A percentile compares a stretch with the other conserved stretches of the same genome.
phyloP scores from a whole-genome alignment of 2,797 vertebrate species.

The Microcaecilia unicolor region DNA sequence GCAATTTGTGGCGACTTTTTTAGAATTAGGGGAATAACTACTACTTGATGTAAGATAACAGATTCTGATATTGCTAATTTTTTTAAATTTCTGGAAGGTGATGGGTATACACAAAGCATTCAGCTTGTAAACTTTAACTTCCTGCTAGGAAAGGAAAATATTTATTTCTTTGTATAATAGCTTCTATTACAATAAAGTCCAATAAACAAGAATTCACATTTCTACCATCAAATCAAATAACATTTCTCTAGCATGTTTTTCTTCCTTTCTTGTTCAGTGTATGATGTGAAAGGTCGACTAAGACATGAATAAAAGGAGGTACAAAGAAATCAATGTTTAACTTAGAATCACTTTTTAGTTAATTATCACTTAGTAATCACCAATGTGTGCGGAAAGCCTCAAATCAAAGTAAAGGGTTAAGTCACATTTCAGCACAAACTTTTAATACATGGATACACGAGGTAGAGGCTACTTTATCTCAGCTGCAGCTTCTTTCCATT shows the following conservation, averaged over 20 bases:
- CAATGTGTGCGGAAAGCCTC: slow-evolving; percentile 21
- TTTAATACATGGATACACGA: background rate
- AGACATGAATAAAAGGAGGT: slow-evolving; percentile 33
- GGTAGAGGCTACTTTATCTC: background rate
- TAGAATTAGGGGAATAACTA: too few species aligned
- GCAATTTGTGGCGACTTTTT: too few species aligned
- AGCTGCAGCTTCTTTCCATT: background rate
- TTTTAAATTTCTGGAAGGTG: too few species aligned
- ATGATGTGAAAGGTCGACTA: slow-evolving; percentile 19
- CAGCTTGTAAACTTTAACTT: too few species aligned
- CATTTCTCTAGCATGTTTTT: slow-evolving; percentile 5
- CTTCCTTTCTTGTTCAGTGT: slow-evolving; percentile 16
- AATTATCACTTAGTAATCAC: slow-evolving; percentile 41
- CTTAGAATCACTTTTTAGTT: slow-evolving; percentile 53
- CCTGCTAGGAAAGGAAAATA: too few species aligned
- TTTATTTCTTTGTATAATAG: too few species aligned
- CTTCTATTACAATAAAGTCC: too few species aligned
- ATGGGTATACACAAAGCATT: too few species aligned
- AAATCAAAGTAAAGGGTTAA: slow-evolving; percentile 5
- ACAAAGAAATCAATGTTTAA: slow-evolving; percentile 58
- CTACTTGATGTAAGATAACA: too few species aligned
- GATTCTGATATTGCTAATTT: too few species aligned
- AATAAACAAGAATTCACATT: too few species aligned
- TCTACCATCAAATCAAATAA: too few species aligned
- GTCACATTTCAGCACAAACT: slow-evolving; percentile 6